Evolutionary conservation across 2,888 invertebrate species (phyloP).

Genomic region (Thumatha senex): DNA sequence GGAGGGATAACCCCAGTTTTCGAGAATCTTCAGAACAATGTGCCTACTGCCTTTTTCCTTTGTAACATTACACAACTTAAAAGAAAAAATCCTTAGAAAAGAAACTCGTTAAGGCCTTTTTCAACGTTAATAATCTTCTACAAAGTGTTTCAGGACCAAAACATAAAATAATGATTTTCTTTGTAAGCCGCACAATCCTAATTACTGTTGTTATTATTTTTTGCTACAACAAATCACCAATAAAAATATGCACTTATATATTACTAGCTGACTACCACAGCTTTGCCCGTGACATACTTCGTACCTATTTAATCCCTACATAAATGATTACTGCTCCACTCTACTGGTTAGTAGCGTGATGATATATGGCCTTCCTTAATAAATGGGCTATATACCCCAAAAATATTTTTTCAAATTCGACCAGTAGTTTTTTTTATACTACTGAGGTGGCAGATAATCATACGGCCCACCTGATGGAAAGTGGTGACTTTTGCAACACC

Average conservation of each 20-base stretch:
- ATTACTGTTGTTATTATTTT: conserved; percentile 4
- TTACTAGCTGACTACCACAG: too few species aligned
- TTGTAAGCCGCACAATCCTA: conserved; percentile 23
- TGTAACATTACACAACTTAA: conserved; percentile 31
- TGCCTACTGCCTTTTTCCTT: conserved; percentile 28
- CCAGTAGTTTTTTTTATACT: too few species aligned
- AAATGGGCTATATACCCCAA: too few species aligned
- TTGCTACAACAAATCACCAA: background rate
- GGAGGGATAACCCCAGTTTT: background rate
- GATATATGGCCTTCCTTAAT: too few species aligned
- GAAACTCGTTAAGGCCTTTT: conserved; percentile 34
- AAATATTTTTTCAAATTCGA: too few species aligned
- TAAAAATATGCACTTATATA: background rate
- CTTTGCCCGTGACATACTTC: too few species aligned
- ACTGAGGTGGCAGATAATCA: too few species aligned
- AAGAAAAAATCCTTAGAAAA: conserved; percentile 26
- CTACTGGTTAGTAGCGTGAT: too few species aligned
- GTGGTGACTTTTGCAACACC: too few species aligned
- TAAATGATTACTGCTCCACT: too few species aligned
- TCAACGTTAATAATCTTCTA: conserved; percentile 25
- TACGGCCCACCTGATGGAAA: too few species aligned
- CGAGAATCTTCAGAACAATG: conserved; percentile 11
- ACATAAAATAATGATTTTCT: conserved; percentile 29
- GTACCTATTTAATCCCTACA: too few species aligned
- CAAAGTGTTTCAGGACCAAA: conserved; percentile 23